Percentiles rank a stretch among this genome's conserved stretches.
Conservation (phyloP, 2,888 invertebrate species). For the Loripinus fragilis region DNA sequence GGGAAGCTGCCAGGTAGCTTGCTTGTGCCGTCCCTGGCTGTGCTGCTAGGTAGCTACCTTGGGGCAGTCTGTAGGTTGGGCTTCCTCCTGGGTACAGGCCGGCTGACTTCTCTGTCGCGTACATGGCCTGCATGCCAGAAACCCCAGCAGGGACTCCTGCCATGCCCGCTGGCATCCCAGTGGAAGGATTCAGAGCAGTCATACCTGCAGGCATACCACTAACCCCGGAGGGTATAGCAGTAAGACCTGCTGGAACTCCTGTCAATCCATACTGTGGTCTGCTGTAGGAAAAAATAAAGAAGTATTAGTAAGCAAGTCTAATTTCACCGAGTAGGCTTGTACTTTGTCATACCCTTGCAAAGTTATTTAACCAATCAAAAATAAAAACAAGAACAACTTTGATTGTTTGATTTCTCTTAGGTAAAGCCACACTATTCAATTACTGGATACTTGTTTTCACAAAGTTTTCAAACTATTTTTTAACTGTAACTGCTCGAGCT, state of each 20-base stretch:
- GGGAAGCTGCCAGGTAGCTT: conserved; percentile 32
- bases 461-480: too few relatives aligned
- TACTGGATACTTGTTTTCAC: too few relatives aligned
- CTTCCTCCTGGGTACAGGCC: conserved; percentile 42
- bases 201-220: conserved; percentile 21
- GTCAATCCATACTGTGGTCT: conserved; percentile 9
- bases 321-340: neutral
- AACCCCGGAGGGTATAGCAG: neutral
- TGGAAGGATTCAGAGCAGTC: conserved; percentile 32
- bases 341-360: neutral
- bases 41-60: conserved; percentile 39
- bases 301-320: neutral
- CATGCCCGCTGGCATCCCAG: conserved; percentile 47
- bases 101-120: conserved; percentile 46
- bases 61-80: conserved; percentile 38
- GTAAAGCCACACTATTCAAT: too few relatives aligned
- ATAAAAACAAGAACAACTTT: too few relatives aligned
- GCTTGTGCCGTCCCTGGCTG: conserved; percentile 36
- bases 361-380: too few relatives aligned
- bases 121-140: conserved; percentile 38
- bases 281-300: neutral
- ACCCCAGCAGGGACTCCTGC: conserved; percentile 44
- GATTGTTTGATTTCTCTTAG: too few relatives aligned
- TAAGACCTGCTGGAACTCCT: conserved; percentile 13
- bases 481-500: too few relatives aligned